Base-by-base conservation (phyloP, 1,140 invertebrate species). In the Caenorhabditis tropicalis region DNA sequence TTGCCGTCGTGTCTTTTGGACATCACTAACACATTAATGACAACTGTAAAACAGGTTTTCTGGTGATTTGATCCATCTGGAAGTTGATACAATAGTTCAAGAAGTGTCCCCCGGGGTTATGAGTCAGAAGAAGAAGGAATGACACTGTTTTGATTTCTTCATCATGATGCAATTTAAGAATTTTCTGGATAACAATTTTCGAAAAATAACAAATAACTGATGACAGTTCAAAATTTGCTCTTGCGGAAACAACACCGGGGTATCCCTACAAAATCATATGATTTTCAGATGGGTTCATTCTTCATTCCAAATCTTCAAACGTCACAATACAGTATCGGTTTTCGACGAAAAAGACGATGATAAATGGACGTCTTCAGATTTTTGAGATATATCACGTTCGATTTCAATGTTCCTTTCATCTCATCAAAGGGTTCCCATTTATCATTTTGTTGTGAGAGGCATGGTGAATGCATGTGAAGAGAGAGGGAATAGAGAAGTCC, bases 331-430 rank as follows among this genome's bases (percentile, higher is more conserved):
- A 74, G n/a, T n/a, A n/a, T n/a, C 29, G 4, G 3, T 74, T n/a
- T 43, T 3, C 2, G n/a, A 43, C 36, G 24, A 60, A 60, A 60
- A 36, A 2, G 2, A 16, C 21, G 33, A 24, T 24, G 36, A 43
- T 0, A 39, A 7, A 43, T 43, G 2, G 36, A 43, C 15, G 43
- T 36, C 58, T 36, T 27, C 16, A 24, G 36, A 43, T 46, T 36
- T 7, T n/a, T 65, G n/a, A 12, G 65, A 74, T 43, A 43, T 74
- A 46, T 74, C 65, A 74, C 65, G 65, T 74, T 46, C 36, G 29
- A 21, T 74, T 74, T 24, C 65, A 74, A 74, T 74, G 65, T 74
- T 74, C 65, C 19, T 46, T 74, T 74, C 12, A 43, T 46, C 36
- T n/a, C 19, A 24, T 43, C 0, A 36, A 65, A 16, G 24, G 27